Evolutionary conservation across 1,140 invertebrate genomes (phyloP), one percentile per base, ranked within the genome.

Genomic region (Sarcophaga peregrina): DNA sequence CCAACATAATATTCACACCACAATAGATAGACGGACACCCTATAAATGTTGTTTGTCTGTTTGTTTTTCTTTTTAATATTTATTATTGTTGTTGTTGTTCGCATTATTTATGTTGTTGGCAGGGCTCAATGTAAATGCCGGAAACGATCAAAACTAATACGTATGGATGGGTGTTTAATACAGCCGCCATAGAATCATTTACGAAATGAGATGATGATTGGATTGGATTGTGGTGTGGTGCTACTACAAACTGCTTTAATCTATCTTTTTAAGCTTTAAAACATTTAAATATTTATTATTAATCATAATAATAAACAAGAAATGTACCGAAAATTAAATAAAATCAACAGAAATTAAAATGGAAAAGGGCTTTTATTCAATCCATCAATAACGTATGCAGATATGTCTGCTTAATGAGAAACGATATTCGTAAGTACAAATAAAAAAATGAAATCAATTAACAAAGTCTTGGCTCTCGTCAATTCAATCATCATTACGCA

Each of bases 81-180:
- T 10, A 52, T 52, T 9, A 1, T 52, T 52, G 50, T 52, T 52
- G 50, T 52, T 72, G 17, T 20, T 20, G 62, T 11, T 62, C 5
- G 58, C 62, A 5, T 9, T 8, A 78, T 46, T 52, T 47, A 78
- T 78, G 75, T 52, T 78, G 47, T 78, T n/a, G 8, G 25, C 25
- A 37, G 25, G 25, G 75, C 3, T 78, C 47, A 11, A 20, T 17
- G 47, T 78, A 52, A 78, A 37, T 78, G 75, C 47, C 47, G 75
- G 75, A 78, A 78, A 52, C 25, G n/a, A 48, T 48, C 45, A 78
- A 9, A 78, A 78, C 50, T 78, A 78, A 78, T 78, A 6, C 20
- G 47, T 25, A 78, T 78, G n/a, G 75, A 52, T 78, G n/a, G n/a
- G 8, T 20, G 20, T 25, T 52, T 78, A 20, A 48, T 76, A 78